phyloP scores from a whole-genome alignment of 2,113 vertebrate species.

The Terrapene triunguis region DNA sequence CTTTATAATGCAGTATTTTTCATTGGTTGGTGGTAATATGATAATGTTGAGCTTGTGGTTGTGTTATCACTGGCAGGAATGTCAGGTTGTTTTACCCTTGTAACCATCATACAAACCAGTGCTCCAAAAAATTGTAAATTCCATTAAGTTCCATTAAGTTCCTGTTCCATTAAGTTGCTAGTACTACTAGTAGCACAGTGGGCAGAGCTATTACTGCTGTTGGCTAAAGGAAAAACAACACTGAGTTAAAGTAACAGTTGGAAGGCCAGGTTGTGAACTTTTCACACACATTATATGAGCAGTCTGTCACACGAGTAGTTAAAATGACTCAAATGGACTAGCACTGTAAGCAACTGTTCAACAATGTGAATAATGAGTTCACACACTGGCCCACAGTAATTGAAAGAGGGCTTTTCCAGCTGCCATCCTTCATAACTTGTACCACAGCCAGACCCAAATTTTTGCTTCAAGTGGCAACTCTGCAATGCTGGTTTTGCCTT shows the following conservation, averaged over 20 bases:
- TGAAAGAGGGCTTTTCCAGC: not conserved
- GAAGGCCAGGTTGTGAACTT: not conserved
- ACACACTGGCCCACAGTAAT: not conserved
- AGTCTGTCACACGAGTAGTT: not conserved
- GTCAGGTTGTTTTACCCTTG: not conserved
- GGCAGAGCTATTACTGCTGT: not conserved
- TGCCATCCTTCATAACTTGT: not conserved
- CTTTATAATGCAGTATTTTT: not conserved
- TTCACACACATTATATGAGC: not conserved
- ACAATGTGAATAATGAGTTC: not conserved
- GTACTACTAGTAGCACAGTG: not conserved
- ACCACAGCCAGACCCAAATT: not conserved
- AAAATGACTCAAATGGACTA: not conserved
- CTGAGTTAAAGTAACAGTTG: not conserved
- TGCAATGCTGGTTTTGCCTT: not conserved
- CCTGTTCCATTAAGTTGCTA: not conserved
- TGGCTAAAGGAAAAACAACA: not conserved
- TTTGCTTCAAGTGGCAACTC: not conserved
- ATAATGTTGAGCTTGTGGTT: not conserved
- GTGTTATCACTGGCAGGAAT: not conserved
- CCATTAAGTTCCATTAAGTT: not conserved
- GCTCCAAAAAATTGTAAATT: not conserved
- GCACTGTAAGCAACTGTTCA: not conserved
- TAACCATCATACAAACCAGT: not conserved
- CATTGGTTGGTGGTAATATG: not conserved